These are phyloP conservation scores for Eumeta japonica DNA, from an alignment of 1,140 invertebrate genomes.

Conservation along the genomic window DNA sequence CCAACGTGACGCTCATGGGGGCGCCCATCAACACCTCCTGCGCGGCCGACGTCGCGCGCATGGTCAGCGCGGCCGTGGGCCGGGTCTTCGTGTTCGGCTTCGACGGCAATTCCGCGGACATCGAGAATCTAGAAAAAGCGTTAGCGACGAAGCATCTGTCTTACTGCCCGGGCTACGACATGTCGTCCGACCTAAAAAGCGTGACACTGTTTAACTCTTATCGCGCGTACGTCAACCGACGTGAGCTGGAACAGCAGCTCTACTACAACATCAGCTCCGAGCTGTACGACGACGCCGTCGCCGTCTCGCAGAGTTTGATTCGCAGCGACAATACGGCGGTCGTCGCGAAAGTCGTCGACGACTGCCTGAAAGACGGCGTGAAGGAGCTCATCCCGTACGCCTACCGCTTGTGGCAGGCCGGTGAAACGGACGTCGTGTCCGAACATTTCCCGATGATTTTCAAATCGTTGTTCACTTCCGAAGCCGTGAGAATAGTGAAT, in stretches of 20 bases:
- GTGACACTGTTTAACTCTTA: conserved; percentile 11
- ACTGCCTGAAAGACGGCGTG: conserved; percentile 8
- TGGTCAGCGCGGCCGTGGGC: conserved; percentile 10
- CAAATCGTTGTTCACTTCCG: conserved; percentile 12
- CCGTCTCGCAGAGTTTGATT: conserved; percentile 8
- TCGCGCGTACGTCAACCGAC: conserved; percentile 12
- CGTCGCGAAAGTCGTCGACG: conserved; percentile 8
- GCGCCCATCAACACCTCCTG: conserved; percentile 18
- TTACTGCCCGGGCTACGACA: conserved; percentile 8
- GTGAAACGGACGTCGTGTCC: conserved; percentile 7
- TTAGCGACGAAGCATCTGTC: conserved; percentile 9
- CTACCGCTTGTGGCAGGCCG: conserved; percentile 15
- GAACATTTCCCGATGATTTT: conserved; percentile 15
- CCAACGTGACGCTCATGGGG: conserved; percentile 16
- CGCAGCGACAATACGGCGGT: conserved; percentile 2
- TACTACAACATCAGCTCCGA: conserved; percentile 6
- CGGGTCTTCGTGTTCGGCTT: conserved; percentile 17
- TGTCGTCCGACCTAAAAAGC: conserved; percentile 8
- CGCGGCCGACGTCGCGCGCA: conserved; percentile 15
- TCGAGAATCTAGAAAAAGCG: conserved; percentile 11
- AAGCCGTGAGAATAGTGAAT: conserved; percentile 13
- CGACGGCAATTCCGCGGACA: conserved; percentile 9
- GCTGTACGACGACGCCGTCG: conserved; percentile 10
- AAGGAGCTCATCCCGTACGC: conserved; percentile 12
- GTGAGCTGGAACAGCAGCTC: conserved; percentile 8